Evolutionary conservation across 2,113 vertebrate species (phyloP), one percentile per base, ranked within the genome.

Genomic region (Brachyistius frenatus): DNA sequence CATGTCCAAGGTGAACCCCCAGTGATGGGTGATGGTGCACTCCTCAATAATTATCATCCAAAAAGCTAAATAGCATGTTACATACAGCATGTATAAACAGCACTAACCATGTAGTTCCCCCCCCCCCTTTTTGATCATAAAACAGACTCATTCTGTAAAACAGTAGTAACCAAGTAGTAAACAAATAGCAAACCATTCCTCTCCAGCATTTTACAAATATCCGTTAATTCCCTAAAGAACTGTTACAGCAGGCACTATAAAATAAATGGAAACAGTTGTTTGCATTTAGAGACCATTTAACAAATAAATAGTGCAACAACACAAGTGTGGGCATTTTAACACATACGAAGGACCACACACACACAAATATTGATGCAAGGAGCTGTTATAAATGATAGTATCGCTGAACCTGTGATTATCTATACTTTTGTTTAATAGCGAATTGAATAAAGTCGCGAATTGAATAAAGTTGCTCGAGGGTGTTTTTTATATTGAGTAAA

Each of bases 211-310:
- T 87, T 74, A 70, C 77, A 86, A 81, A 90, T 86, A 64, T 77
- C 68, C 78, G 62, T 84, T 89, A 81, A 90, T 87, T 91, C 87
- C 89, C 86, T 35, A 65, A 81, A 86, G 74, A 78, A 78, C 78
- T 76, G 67, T 86, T 84, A 88, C 35, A 14, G 69, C 80, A 91
- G 71, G 61, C 73, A 76, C 83, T 76, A 83, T 89, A 85, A 92
- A 93, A 89, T 85, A 81, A 57, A 68, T 87, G 87, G 89, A 89
- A 92, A 92, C 81, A 89, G 84, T 88, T 89, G 83, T 85, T 85
- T 91, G 90, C 71, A 89, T 90, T 91, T 85, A 65, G 60, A 89
- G 73, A 72, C 77, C 55, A 86, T 88, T 90, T 87, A 80, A 68
- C 77, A 83, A 80, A 39, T 77, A 84, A 76, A 86, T 32, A 62